phyloP scores from a whole-genome alignment of 2,113 vertebrate genomes.

The Phyllostomus discolor region DNA sequence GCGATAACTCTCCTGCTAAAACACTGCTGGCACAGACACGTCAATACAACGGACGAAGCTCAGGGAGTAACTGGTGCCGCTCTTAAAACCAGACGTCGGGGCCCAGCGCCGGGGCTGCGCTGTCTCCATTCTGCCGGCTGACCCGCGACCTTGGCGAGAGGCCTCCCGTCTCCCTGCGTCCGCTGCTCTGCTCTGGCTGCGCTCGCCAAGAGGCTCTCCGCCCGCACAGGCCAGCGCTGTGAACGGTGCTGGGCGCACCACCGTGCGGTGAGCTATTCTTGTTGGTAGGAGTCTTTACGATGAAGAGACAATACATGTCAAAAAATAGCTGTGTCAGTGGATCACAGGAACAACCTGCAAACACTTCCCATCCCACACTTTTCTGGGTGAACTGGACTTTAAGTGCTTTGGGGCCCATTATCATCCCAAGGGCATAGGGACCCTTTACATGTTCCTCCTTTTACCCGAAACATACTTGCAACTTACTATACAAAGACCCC shows the following conservation, averaged over 20 bases:
- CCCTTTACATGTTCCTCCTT: background rate
- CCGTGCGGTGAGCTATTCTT: background rate
- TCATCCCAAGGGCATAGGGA: background rate
- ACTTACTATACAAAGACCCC: background rate
- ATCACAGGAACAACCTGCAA: background rate
- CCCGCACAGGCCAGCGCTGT: background rate
- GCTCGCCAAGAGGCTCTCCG: background rate
- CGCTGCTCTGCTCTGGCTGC: too few relatives aligned
- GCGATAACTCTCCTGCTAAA: background rate
- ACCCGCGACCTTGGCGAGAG: background rate
- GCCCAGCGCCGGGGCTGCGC: background rate
- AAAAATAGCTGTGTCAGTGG: background rate
- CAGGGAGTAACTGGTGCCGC: background rate
- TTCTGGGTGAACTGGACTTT: background rate
- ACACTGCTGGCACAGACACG: background rate
- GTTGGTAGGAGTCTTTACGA: background rate
- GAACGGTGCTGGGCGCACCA: background rate
- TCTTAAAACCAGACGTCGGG: background rate
- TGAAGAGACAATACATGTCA: background rate
- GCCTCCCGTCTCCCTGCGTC: background rate
- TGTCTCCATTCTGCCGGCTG: background rate
- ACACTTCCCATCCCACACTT: background rate
- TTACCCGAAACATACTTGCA: background rate
- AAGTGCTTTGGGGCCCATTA: background rate
- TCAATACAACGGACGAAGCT: background rate